Evolutionary conservation across 2,888 invertebrate genomes (phyloP).

Genomic region (Barypeithes pellucidus): DNA sequence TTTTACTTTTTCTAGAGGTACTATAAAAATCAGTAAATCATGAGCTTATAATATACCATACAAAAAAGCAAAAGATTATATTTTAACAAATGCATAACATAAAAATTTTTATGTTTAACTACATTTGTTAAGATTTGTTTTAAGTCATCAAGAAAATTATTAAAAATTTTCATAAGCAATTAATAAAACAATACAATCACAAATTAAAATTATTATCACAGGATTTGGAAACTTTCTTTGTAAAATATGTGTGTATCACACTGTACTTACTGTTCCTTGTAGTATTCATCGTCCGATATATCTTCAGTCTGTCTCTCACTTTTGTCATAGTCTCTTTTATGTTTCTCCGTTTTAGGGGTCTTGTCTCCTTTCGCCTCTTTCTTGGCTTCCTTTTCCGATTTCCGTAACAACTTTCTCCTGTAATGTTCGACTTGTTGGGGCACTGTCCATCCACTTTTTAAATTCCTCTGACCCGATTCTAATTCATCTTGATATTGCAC

Average conservation of each 20-base stretch:
- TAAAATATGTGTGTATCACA: constrained; percentile 40
- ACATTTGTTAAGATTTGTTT: constrained; percentile 31
- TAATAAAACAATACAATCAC: constrained; percentile 36
- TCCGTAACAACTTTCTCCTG: constrained; percentile 89
- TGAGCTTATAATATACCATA: constrained; percentile 47
- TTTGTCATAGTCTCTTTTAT: constrained; percentile 67
- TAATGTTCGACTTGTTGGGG: constrained; percentile 92
- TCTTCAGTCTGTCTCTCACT: constrained; percentile 65
- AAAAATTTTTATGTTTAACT: not conserved
- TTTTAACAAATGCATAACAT: constrained; percentile 20
- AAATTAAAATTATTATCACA: constrained; percentile 40
- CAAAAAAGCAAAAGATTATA: constrained; percentile 16
- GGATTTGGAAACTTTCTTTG: constrained; percentile 41
- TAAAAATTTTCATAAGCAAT: constrained; percentile 27
- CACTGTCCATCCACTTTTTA: constrained; percentile 83
- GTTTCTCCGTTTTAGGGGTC: constrained; percentile 64
- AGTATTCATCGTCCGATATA: constrained; percentile 68
- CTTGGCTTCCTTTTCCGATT: constrained; percentile 71
- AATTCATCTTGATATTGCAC: constrained; percentile 97
- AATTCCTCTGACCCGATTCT: constrained; percentile 85
- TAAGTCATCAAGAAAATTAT: constrained; percentile 20
- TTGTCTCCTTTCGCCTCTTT: constrained; percentile 66
- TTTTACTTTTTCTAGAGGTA: constrained; percentile 70
- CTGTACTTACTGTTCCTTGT: constrained; percentile 69
- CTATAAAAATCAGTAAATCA: constrained; percentile 66